Base-by-base conservation (phyloP, 2,888 invertebrate genomes). In the Drosophila anceps region DNA sequence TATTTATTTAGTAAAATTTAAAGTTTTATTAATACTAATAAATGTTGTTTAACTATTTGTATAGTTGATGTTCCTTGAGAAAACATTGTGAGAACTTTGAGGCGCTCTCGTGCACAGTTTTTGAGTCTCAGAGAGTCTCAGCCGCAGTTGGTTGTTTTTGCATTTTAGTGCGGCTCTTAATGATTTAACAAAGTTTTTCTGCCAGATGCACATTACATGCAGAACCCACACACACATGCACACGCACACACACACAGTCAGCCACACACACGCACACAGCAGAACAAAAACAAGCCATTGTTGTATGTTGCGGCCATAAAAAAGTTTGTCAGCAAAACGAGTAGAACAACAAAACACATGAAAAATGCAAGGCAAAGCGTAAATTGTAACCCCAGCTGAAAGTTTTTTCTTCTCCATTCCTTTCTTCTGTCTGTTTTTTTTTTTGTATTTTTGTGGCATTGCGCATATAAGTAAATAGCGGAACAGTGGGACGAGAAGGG, bases 231-330 rank as follows among this genome's bases (percentile, higher is more conserved):
- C 37, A 5, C 35, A 48, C 50, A 58, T 31, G 41, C 55, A 64
- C 58, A 43, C 48, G 44, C 61, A 59, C 27, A n/a, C 35, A 44
- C 13, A 35, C 15, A 39, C 55, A 51, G 54, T 43, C 43, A 50
- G 50, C 41, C 60, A 39, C 43, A 39, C 44, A 37, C 57, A 15
- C 58, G 27, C 35, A 41, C n/a, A n/a, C n/a, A n/a, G n/a, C n/a
- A n/a, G n/a, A n/a, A 65, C 63, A 76, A 73, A 67, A 74, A 68
- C 57, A 69, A 59, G 50, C 41, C 64, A 74, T 65, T 70, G 75
- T 80, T 82, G 84, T 64, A 60, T 79, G 80, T 76, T 79, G 83
- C 65, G 75, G 72, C 84, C 70, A 78, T 84, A 83, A 83, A 83
- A 84, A 84, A 83, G 69, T 84, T 83, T 82, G 66, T 69, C 80